phyloP scores from a whole-genome alignment of 2,113 vertebrate genomes.

The Nerophis ophidion region DNA sequence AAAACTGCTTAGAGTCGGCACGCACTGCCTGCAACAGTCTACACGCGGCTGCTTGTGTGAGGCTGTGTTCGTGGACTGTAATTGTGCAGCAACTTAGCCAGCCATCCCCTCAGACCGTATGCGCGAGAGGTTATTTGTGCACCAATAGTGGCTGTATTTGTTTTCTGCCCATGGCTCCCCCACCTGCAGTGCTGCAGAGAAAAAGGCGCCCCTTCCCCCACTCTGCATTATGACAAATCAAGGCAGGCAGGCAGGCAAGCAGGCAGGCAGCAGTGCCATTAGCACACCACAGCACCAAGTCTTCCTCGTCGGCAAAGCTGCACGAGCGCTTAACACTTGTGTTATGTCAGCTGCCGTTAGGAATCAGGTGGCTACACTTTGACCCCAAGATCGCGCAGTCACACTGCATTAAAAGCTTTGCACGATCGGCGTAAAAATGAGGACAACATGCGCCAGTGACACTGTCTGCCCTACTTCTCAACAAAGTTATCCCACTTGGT shows the following conservation, averaged over 20 bases:
- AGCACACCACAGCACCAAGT: conserved; percentile 69
- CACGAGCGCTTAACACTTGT: conserved; percentile 2
- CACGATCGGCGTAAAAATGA: conserved; percentile 9
- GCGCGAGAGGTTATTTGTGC: conserved; percentile 42
- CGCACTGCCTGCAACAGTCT: conserved; percentile 21
- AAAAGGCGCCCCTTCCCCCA: conserved; percentile 72
- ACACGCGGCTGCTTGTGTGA: conserved; percentile 20
- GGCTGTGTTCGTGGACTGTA: conserved; percentile 13
- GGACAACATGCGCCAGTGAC: conserved; percentile 17
- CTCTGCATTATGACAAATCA: conserved; percentile 89
- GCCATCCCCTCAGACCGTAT: not conserved
- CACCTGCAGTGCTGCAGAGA: conserved; percentile 84
- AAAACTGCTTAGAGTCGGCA: conserved; percentile 18
- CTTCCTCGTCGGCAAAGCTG: conserved; percentile 40
- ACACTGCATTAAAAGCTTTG: not conserved
- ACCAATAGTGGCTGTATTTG: conserved; percentile 51
- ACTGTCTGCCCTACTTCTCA: conserved; percentile 36
- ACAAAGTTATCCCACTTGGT: conserved; percentile 21
- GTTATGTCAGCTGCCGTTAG: conserved; percentile 3
- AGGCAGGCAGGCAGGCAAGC: conserved; percentile 68
- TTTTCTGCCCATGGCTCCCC: conserved; percentile 74
- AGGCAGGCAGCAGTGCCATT: conserved; percentile 72
- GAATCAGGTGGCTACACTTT: conserved; percentile 17
- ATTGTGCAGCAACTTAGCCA: not conserved
- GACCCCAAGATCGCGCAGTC: conserved; percentile 7